Evolutionary conservation across 2,888 invertebrate genomes (phyloP).

Genomic region (Cerastoderma edule): DNA sequence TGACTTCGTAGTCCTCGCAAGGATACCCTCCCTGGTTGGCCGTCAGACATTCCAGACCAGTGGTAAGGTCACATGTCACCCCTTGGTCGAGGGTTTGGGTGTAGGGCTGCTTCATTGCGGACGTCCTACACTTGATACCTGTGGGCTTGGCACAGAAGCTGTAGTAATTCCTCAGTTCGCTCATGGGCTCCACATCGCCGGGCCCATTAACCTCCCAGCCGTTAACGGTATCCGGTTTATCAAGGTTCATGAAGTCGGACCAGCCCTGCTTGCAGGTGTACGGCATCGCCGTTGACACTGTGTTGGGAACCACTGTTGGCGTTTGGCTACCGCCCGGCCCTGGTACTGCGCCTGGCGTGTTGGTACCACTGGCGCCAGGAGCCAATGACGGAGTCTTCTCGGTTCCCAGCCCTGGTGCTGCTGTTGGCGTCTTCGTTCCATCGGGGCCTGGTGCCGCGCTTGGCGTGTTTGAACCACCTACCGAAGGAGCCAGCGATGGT

Average conservation of each 20-base stretch:
- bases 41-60: constrained; percentile 89
- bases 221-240: constrained; percentile 54
- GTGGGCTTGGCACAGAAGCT: constrained; percentile 74
- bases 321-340: not conserved
- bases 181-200: constrained; percentile 70
- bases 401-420: constrained; percentile 34
- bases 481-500: constrained; percentile 41
- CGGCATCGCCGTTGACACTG: constrained; percentile 45
- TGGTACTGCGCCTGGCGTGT: constrained; percentile 25
- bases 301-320: constrained; percentile 32
- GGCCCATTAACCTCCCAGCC: constrained; percentile 51
- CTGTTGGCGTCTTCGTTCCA: constrained; percentile 35
- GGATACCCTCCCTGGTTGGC: constrained; percentile 61
- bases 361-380: constrained; percentile 3
- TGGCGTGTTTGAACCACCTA: constrained; percentile 17
- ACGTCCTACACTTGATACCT: constrained; percentile 75
- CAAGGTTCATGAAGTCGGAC: constrained; percentile 72
- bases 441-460: constrained; percentile 34
- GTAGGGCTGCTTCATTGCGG: constrained; percentile 59
- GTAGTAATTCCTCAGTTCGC: constrained; percentile 65
- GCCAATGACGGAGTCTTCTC: constrained; percentile 21
- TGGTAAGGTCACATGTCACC: constrained; percentile 85
- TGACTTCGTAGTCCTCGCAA: constrained; percentile 80
- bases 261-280: constrained; percentile 69
- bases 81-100: constrained; percentile 65